Evolutionary conservation across 2,888 invertebrate species (phyloP).

Genomic region (Plagodis dolabraria): DNA sequence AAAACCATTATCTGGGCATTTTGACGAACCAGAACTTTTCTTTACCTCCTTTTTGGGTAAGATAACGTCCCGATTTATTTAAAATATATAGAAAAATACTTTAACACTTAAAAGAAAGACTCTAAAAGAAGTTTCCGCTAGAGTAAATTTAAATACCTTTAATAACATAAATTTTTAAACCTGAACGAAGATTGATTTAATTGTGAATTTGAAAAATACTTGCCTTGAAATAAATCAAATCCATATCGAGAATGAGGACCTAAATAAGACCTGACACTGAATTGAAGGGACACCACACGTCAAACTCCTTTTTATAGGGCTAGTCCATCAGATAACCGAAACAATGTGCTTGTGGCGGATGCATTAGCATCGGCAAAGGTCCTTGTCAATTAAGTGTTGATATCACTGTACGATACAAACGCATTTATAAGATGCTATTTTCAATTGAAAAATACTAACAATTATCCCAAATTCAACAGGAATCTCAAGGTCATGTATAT

Average conservation of each 20-base stretch:
- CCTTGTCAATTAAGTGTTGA: constrained; percentile 71
- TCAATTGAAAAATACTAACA: neutral
- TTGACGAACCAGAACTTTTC: too few species aligned
- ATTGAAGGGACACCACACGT: constrained; percentile 56
- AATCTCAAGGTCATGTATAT: too few species aligned
- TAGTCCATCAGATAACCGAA: constrained; percentile 67
- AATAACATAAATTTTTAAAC: neutral
- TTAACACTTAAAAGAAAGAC: too few species aligned
- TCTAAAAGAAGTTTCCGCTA: too few species aligned
- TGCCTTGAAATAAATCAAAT: constrained; percentile 59
- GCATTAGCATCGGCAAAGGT: constrained; percentile 69
- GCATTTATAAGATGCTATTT: constrained; percentile 45
- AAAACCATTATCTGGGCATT: too few species aligned
- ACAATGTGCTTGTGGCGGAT: constrained; percentile 68
- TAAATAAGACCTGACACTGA: constrained; percentile 47
- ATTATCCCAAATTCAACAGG: too few species aligned
- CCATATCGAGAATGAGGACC: constrained; percentile 49
- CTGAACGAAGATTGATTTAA: too few species aligned
- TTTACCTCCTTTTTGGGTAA: too few species aligned
- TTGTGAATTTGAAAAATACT: constrained; percentile 26
- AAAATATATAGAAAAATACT: too few species aligned
- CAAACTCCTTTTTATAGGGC: constrained; percentile 65
- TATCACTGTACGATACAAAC: constrained; percentile 56
- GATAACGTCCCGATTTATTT: too few species aligned
- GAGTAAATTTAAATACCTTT: neutral